phyloP scores from a whole-genome alignment of 2,888 invertebrate species.

The Ennomos erosarius region DNA sequence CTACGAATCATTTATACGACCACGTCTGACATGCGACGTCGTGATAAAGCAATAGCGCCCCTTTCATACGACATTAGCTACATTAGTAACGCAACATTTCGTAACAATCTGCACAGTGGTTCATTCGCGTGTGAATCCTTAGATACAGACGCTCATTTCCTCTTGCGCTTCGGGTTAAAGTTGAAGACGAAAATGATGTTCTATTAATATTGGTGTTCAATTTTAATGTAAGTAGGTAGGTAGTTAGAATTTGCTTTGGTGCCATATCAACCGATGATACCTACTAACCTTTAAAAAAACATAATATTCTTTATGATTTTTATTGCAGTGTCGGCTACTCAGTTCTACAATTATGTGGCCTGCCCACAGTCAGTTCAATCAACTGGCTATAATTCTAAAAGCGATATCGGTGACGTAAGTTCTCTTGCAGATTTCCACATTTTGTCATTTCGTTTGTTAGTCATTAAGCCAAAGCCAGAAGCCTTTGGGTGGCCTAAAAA shows the following conservation, averaged over 20 bases:
- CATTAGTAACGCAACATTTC: constrained; percentile 84
- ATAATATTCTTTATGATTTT: no score
- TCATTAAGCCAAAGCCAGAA: no score
- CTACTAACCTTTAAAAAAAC: no score
- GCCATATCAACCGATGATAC: no score
- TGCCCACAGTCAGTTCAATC: no score
- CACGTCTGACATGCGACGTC: constrained; percentile 62
- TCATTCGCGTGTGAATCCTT: constrained; percentile 83
- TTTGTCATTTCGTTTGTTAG: no score
- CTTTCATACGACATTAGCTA: constrained; percentile 84
- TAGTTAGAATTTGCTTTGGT: constrained; percentile 7
- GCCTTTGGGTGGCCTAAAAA: no score
- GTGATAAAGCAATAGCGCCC: constrained; percentile 79
- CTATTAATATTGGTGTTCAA: constrained; percentile 49
- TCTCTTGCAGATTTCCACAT: no score
- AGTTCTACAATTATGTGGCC: no score
- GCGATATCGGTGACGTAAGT: no score
- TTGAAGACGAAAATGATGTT: constrained; percentile 47
- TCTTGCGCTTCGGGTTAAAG: constrained; percentile 58
- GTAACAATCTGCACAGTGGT: constrained; percentile 79
- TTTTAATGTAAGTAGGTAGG: neutral
- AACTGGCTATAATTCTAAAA: no score
- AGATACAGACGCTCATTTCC: constrained; percentile 84
- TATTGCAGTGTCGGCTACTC: no score
- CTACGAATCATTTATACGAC: constrained; percentile 59